Percentiles rank a stretch among this genome's conserved stretches.
Conservation (phyloP, 2,113 vertebrate genomes). For the Epinephelus fuscoguttatus region DNA sequence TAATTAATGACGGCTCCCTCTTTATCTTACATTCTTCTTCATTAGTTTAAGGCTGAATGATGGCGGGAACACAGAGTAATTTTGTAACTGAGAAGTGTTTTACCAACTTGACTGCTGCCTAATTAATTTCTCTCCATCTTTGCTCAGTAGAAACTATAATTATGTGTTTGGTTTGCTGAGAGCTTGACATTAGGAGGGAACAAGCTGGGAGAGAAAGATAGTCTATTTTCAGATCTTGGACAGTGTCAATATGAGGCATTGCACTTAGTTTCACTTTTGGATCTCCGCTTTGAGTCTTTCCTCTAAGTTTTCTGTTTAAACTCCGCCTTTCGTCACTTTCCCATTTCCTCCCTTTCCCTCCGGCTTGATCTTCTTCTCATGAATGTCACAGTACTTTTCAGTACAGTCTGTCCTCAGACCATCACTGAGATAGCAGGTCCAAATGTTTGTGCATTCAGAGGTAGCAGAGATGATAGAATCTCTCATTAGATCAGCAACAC, state of each 20-base stretch:
- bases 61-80: constrained; percentile 28
- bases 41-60: constrained; percentile 48
- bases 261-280: background rate
- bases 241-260: constrained; percentile 4
- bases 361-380: constrained; percentile 7
- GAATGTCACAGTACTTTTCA: constrained; percentile 4
- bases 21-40: constrained; percentile 36
- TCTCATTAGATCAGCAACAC: constrained; percentile 62
- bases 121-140: constrained; percentile 47
- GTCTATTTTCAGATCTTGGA: constrained; percentile 49
- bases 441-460: constrained; percentile 44
- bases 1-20: constrained; percentile 54
- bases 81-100: constrained; percentile 42
- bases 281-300: constrained; percentile 1
- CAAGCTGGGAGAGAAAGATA: constrained; percentile 12
- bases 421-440: constrained; percentile 21
- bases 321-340: background rate
- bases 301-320: constrained; percentile 16
- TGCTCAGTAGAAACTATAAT: constrained; percentile 46
- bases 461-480: constrained; percentile 45
- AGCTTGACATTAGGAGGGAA: constrained; percentile 27
- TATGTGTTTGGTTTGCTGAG: constrained; percentile 49
- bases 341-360: constrained; percentile 18
- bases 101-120: constrained; percentile 39
- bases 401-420: constrained; percentile 10